Evolutionary conservation across 2,113 vertebrate species (phyloP), one percentile per base, ranked within the genome.

Genomic region (Takifugu flavidus): DNA sequence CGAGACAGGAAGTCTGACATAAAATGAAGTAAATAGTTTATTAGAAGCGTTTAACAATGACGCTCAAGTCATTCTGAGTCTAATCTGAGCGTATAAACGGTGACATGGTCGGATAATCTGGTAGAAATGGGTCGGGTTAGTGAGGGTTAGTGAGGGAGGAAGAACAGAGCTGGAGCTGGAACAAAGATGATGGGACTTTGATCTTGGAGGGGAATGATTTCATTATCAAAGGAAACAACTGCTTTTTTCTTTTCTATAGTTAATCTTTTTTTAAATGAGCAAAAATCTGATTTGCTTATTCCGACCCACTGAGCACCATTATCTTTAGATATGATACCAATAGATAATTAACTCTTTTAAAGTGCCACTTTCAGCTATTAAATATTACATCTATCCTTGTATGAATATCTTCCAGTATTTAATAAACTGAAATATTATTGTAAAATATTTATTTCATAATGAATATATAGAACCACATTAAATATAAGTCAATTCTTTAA

Each of bases 81-180:
- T 85, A 87, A 90, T 90, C 83, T 83, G 61, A 44, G 67, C 68
- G 56, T 65, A 85, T 78, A 82, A 85, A 83, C 77, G 72, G 74
- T 80, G 86, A 85, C 84, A 82, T 85, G 67, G 46, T 39, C 69
- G 62, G 72, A 78, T 81, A 84, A 89, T 88, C 85, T 85, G 80
- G 70, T 62, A 27, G 59, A 85, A 65, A 28, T 20, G 67, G 72
- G 63, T 50, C 62, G 49, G 49, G 27, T 56, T 20, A 20, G 20
- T 20, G 20, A 20, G 68, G 43, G 53, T 53, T 39, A 49, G 2
- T 59, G 29, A 45, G 67, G 50, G 49, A 49, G 42, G 20, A 20
- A 61, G 34, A 67, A 49, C 47, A 42, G 65, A 72, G 59, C 59
- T 53, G 29, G 2, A 12, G 11, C 47, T 25, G 49, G 12, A 63